phyloP scores from a whole-genome alignment of 2,888 invertebrate species.

The Brachyptera risi region DNA sequence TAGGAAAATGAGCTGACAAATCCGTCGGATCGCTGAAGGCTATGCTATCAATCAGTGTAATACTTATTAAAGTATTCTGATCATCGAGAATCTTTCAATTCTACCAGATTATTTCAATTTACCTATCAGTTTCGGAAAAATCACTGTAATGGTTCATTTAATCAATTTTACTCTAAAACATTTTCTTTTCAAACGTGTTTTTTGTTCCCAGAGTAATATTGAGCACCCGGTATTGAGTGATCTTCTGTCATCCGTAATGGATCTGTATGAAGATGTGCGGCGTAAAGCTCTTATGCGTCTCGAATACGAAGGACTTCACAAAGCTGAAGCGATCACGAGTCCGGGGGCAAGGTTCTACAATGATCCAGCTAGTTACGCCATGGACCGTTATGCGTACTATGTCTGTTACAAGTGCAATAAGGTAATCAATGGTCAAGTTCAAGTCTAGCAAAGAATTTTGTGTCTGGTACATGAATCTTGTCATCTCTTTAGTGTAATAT shows the following conservation, averaged over 20 bases:
- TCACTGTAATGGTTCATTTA: not conserved
- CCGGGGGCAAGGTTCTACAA: conserved; percentile 66
- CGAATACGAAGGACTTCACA: conserved; percentile 90
- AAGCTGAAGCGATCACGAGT: conserved; percentile 62
- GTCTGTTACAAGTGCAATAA: conserved; percentile 94
- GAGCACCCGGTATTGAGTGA: conserved; percentile 76
- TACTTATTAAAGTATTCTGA: too few relatives aligned
- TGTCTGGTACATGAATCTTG: too few relatives aligned
- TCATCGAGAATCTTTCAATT: too few relatives aligned
- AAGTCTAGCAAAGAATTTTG: too few relatives aligned
- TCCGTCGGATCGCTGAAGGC: too few relatives aligned
- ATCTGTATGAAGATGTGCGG: conserved; percentile 82
- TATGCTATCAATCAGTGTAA: too few relatives aligned
- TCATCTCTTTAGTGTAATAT: too few relatives aligned
- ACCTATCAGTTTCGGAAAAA: too few relatives aligned
- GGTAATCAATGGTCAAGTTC: conserved; percentile 48
- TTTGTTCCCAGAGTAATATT: conserved; percentile 62
- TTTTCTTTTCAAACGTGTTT: conserved; percentile 10
- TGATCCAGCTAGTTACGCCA: conserved; percentile 84
- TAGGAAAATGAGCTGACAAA: too few relatives aligned
- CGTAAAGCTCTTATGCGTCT: conserved; percentile 93
- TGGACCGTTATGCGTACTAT: conserved; percentile 98
- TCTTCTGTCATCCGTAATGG: conserved; percentile 72
- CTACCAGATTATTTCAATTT: too few relatives aligned
- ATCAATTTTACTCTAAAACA: not conserved